Evolutionary conservation across 2,888 invertebrate species (phyloP).

Genomic region (Leuctra nigra): DNA sequence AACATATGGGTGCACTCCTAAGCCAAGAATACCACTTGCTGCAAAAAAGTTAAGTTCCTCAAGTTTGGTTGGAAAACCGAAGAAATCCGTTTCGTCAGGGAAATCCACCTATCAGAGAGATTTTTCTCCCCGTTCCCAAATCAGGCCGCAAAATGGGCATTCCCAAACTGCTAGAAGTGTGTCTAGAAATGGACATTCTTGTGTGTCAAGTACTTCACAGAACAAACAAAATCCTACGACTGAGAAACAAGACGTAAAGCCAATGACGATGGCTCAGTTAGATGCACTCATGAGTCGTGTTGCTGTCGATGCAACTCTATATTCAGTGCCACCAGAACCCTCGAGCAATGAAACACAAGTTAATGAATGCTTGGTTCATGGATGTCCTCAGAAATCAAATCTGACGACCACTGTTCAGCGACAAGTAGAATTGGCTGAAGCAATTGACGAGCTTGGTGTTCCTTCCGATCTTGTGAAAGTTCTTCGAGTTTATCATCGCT

Average conservation of each 20-base stretch:
- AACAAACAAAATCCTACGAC: not conserved
- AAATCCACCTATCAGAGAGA: conserved; percentile 18
- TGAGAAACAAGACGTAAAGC: not conserved
- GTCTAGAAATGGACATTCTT: not conserved
- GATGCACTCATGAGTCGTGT: not conserved
- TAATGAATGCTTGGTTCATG: conserved; percentile 7
- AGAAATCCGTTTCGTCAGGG: not conserved
- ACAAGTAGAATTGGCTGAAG: conserved; percentile 10
- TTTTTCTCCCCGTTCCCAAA: not conserved
- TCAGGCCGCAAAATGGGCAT: not conserved
- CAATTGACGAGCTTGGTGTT: conserved; percentile 12
- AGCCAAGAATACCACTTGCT: no score
- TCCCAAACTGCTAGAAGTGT: not conserved
- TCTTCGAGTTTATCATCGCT: conserved; percentile 15
- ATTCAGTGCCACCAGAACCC: not conserved
- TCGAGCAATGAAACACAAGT: not conserved
- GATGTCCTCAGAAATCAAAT: not conserved
- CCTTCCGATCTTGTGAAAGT: conserved; percentile 18
- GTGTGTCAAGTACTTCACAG: not conserved
- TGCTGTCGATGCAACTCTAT: not conserved
- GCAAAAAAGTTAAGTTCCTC: no score
- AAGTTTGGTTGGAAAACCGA: no score
- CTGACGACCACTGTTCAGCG: not conserved
- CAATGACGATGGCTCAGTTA: conserved; percentile 9
- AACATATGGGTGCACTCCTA: no score